phyloP scores from a whole-genome alignment of 2,113 vertebrate species.

The Leptobrachium ailaonicum region DNA sequence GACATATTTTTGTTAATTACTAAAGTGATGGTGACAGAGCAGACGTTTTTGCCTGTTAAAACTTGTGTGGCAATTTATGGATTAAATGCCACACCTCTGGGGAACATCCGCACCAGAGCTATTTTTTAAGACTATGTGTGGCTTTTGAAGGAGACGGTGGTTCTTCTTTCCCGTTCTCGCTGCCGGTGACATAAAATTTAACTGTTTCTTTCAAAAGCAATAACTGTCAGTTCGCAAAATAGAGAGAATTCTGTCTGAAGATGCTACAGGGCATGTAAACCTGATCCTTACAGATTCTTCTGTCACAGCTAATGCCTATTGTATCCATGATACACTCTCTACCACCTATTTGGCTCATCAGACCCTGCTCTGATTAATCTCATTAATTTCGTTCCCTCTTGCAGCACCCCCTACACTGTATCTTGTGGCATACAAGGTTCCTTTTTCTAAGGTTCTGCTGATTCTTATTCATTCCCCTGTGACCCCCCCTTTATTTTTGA shows the following conservation, averaged over 20 bases:
- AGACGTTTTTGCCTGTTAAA: constrained; percentile 75
- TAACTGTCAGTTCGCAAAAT: background rate
- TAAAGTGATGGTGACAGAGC: constrained; percentile 68
- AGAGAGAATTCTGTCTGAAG: background rate
- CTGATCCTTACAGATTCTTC: background rate
- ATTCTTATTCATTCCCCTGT: too few species aligned
- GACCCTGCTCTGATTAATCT: background rate
- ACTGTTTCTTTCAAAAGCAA: constrained; percentile 3
- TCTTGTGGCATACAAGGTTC: too few species aligned
- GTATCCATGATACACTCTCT: background rate
- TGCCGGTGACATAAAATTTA: constrained; percentile 36
- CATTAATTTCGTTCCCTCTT: too few species aligned
- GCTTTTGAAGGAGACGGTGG: constrained; percentile 50
- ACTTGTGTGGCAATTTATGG: constrained; percentile 87
- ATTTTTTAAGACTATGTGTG: constrained; percentile 49
- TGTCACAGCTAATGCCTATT: background rate
- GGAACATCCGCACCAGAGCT: constrained; percentile 71
- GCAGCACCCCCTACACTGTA: background rate
- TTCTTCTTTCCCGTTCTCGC: constrained; percentile 31
- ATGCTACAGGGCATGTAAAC: background rate
- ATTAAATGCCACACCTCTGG: constrained; percentile 84
- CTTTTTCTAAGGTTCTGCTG: too few species aligned
- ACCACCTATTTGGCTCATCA: background rate
- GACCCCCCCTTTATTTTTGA: too few species aligned
- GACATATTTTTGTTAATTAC: constrained; percentile 66